Evolutionary conservation across 2,797 vertebrate species (phyloP).

Genomic region (Neomorphus geoffroyi): DNA sequence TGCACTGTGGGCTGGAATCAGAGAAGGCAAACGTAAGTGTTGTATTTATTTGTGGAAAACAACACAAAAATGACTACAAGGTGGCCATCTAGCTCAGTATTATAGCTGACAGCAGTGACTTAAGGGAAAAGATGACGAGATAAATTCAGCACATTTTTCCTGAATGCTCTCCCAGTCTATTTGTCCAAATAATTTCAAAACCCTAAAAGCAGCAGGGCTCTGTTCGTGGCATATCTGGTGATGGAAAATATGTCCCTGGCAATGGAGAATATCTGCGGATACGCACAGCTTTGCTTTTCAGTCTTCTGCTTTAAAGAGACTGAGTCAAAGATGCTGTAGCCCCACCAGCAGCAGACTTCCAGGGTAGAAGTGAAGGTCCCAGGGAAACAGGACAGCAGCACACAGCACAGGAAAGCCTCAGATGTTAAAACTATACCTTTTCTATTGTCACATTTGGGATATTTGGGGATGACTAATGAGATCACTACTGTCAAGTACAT

Average conservation of each 20-base stretch:
- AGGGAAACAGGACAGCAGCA: not conserved
- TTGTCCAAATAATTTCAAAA: constrained; percentile 35
- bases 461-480: not conserved
- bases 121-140: constrained; percentile 53
- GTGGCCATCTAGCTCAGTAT: not conserved
- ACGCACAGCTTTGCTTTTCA: not conserved
- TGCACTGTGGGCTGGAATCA: not conserved
- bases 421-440: not conserved
- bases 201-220: not conserved
- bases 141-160: constrained; percentile 60
- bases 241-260: constrained; percentile 31
- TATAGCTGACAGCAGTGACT: not conserved
- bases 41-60: not conserved
- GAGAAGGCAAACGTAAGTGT: not conserved
- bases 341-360: not conserved
- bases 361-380: not conserved
- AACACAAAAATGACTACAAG: not conserved
- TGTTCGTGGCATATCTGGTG: not conserved
- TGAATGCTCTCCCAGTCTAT: constrained; percentile 26
- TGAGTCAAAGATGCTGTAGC: not conserved
- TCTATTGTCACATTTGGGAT: not conserved
- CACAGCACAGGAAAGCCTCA: not conserved
- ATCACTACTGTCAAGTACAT: not conserved
- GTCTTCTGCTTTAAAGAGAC: not conserved
- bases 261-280: not conserved